Evolutionary conservation across 2,113 vertebrate genomes (phyloP), one percentile per base, ranked within the genome.

Genomic region (Elachura formosa): DNA sequence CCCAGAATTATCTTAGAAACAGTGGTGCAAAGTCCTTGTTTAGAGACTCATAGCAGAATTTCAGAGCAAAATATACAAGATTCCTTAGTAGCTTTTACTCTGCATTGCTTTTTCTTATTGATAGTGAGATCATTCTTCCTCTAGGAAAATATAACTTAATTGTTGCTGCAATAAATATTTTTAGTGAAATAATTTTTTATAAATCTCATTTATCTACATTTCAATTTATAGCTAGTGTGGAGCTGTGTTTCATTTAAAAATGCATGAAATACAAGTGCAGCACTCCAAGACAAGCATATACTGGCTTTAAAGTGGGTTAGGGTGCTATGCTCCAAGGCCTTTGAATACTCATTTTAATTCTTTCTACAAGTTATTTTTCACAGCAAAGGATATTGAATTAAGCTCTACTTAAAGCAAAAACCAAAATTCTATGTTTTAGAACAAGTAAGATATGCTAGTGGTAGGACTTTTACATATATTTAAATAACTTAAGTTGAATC

Each of bases 341-440:
- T 91, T 81, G 38, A 87, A 69, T 69, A 89, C n/a, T 62, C 77
- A 83, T 92, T 95, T 92, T 55, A 56, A 34, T 90, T 93, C 31
- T 68, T 52, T 81, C 33, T 92, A 73, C 14, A 82, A 80, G 58
- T 22, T 76, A 28, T 69, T 92, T 94, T 96, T 96, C 89, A 77
- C 82, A 67, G 88, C 45, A 94, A 97, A 96, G 73, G 52, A 43
- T 90, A 96, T 96, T 96, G 72, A 96, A 97, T 94, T 93, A 84
- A 41, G 14, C 10, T 90, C 51, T 64, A 83, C 41, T 62, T 85
- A 58, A 78, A 93, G 43, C 36, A 86, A 87, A 91, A 91, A 71
- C 6, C 15, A 80, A 29, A 87, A 40, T 79, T 67, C 33, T 21
- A 29, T 74, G 20, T 46, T 54, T 72, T 52, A 92, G 48, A 96